Evolutionary conservation across 2,888 invertebrate species (phyloP).

Genomic region (Clostera curtula): DNA sequence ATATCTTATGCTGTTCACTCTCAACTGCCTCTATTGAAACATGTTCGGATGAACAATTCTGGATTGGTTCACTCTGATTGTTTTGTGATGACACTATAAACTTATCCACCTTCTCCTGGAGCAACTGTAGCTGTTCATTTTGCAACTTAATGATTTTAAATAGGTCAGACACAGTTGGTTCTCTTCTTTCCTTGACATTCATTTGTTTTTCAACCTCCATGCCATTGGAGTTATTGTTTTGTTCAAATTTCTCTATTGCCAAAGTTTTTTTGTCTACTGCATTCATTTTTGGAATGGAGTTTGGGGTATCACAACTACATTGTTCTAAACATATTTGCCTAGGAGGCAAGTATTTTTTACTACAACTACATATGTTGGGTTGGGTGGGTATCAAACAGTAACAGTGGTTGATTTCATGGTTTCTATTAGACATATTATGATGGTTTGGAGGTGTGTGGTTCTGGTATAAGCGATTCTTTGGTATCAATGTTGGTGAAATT

Average conservation of each 20-base stretch:
- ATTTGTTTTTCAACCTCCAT: conserved; percentile 45
- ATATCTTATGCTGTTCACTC: conserved; percentile 71
- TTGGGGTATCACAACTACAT: conserved; percentile 18
- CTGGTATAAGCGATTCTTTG: no score
- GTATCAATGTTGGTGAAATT: no score
- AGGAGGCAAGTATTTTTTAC: conserved; percentile 11
- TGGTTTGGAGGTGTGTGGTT: no score
- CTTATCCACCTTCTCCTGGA: conserved; percentile 79
- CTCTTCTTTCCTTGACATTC: conserved; percentile 52
- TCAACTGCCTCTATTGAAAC: conserved; percentile 44
- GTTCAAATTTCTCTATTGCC: conserved; percentile 51
- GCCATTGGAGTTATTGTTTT: conserved; percentile 31
- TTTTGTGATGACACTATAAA: conserved; percentile 50
- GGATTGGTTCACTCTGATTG: conserved; percentile 25
- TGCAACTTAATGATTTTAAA: conserved; percentile 79
- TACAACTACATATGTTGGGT: conserved; percentile 19
- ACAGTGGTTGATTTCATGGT: conserved; percentile 22
- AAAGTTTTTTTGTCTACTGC: conserved; percentile 53
- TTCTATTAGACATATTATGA: no score
- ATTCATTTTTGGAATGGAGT: conserved; percentile 26
- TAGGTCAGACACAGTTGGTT: conserved; percentile 75
- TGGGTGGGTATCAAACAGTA: conserved; percentile 16
- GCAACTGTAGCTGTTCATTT: conserved; percentile 77
- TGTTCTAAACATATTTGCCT: conserved; percentile 10
- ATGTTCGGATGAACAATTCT: conserved; percentile 43